These are phyloP conservation scores for Drosophila neocordata DNA, from an alignment of 1,140 invertebrate species.

Conservation along the genomic window DNA sequence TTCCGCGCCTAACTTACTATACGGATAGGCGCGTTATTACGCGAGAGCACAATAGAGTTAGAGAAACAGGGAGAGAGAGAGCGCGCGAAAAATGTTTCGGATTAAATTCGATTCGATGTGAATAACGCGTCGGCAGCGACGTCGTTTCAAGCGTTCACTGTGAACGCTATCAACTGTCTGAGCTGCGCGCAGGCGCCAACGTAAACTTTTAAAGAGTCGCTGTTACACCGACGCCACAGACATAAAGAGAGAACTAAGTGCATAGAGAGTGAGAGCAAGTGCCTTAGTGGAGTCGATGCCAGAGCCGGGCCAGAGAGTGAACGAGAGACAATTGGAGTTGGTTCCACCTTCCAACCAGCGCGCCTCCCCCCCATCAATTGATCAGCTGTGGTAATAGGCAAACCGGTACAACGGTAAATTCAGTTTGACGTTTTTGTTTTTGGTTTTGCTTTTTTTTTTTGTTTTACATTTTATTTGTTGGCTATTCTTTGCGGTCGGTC, in stretches of 20 bases:
- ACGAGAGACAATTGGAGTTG: neutral
- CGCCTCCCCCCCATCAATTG: constrained; percentile 3
- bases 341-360: too few species aligned
- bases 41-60: neutral
- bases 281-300: too few species aligned
- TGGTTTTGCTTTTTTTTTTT: neutral
- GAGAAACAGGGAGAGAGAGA: neutral
- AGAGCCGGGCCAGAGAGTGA: neutral
- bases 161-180: constrained; percentile 73
- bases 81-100: constrained; percentile 13
- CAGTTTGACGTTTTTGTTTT: neutral
- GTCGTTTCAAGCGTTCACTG: constrained; percentile 56
- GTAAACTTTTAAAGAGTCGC: constrained; percentile 59
- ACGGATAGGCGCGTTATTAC: neutral
- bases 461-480: neutral
- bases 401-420: constrained; percentile 39
- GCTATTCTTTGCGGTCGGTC: constrained; percentile 3
- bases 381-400: constrained; percentile 22
- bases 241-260: too few species aligned
- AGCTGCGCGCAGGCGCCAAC: constrained; percentile 67
- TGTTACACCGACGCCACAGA: constrained; percentile 14
- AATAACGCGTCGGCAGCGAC: constrained; percentile 49
- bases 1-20: constrained; percentile 23
- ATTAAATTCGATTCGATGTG: constrained; percentile 20
- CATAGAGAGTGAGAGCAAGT: too few species aligned